Evolutionary conservation across 2,113 vertebrate genomes (phyloP).

Genomic region (Callipepla squamata): DNA sequence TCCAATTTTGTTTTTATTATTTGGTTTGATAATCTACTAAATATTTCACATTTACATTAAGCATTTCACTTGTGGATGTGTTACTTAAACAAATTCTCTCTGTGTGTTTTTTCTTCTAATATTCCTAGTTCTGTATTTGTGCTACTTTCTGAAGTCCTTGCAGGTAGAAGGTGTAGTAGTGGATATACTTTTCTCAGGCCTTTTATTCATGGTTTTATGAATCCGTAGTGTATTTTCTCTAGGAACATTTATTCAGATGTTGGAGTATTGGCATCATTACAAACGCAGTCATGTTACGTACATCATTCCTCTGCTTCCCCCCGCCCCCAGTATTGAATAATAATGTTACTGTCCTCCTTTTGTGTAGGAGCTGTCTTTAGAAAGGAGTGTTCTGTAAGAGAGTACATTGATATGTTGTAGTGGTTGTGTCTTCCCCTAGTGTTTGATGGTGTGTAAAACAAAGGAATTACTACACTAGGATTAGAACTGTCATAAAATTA

Average conservation of each 20-base stretch:
- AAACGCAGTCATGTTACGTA: not conserved
- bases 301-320: not conserved
- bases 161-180: not conserved
- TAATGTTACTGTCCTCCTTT: not conserved
- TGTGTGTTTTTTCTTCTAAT: not conserved
- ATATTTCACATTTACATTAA: not conserved
- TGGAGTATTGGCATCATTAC: rapidly evolving
- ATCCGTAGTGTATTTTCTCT: not conserved
- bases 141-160: not conserved
- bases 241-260: not conserved
- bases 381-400: rapidly evolving
- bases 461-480: not conserved
- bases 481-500: not conserved
- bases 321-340: not conserved
- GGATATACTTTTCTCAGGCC: not conserved
- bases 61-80: not conserved
- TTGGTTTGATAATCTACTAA: not conserved
- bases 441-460: not conserved
- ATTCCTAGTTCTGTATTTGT: not conserved
- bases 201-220: not conserved
- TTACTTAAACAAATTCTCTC: not conserved
- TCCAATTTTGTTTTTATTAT: not conserved
- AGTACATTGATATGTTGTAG: not conserved
- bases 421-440: not conserved
- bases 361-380: not conserved